Percentiles rank a stretch among this genome's conserved stretches.
These are phyloP conservation scores for Zaprionus davidi DNA, from an alignment of 1,140 invertebrate species.

Conservation along the genomic window DNA sequence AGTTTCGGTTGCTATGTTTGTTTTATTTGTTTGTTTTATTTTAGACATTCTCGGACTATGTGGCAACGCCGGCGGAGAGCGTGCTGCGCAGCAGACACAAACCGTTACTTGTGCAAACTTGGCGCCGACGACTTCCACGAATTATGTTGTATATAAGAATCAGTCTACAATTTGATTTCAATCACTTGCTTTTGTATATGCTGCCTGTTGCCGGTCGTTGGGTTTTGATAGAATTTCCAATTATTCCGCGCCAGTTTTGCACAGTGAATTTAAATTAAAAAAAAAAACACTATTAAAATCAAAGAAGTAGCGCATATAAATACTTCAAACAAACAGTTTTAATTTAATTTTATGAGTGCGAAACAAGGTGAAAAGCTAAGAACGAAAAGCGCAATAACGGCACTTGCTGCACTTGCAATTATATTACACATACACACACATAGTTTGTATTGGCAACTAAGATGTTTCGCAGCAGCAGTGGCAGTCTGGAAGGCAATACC, in stretches of 20 bases:
- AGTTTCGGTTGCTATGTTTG: slow-evolving; percentile 36
- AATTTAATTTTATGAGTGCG: slow-evolving; percentile 32
- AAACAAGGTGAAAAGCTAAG: slow-evolving; percentile 35
- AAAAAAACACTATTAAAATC: neutral
- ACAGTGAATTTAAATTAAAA: slow-evolving; percentile 39
- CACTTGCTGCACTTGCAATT: slow-evolving; percentile 29
- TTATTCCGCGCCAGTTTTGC: slow-evolving; percentile 17
- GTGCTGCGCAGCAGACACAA: slow-evolving; percentile 16
- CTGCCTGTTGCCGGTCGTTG: slow-evolving; percentile 37
- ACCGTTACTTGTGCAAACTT: slow-evolving; percentile 40
- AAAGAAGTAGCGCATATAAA: slow-evolving; percentile 59
- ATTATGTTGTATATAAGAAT: slow-evolving; percentile 20
- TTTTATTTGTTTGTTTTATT: slow-evolving; percentile 6
- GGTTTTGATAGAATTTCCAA: slow-evolving; percentile 4
- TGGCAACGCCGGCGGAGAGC: slow-evolving; percentile 35
- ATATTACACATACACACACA: neutral
- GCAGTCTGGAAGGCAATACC: slow-evolving; percentile 58
- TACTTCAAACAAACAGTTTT: slow-evolving; percentile 55
- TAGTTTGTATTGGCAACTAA: slow-evolving; percentile 24
- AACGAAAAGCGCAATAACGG: slow-evolving; percentile 49
- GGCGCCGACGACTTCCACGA: slow-evolving; percentile 27
- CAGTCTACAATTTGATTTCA: neutral
- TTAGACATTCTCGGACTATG: neutral
- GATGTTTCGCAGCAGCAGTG: slow-evolving; percentile 69
- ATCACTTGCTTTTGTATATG: slow-evolving; percentile 38